Conservation (phyloP, 2,113 vertebrate genomes). For the Pungitius pungitius region DNA sequence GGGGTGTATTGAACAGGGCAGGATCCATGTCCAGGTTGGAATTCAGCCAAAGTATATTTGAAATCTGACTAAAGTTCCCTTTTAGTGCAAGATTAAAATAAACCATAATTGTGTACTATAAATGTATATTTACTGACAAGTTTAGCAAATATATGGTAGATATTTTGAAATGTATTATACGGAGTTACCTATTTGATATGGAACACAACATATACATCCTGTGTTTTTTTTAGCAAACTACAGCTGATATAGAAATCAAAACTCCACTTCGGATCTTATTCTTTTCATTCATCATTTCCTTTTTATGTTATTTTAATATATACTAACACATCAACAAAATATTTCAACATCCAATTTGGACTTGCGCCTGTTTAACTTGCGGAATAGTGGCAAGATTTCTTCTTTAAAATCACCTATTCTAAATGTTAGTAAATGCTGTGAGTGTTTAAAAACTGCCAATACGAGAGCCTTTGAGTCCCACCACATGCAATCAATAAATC, state of each 20-base stretch:
- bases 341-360: neutral
- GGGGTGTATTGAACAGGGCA: neutral
- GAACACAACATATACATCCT: neutral
- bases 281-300: neutral
- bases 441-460: neutral
- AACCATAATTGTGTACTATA: neutral
- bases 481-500: neutral
- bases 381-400: slow-evolving; percentile 7
- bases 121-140: neutral
- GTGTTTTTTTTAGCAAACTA: neutral
- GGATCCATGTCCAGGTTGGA: neutral
- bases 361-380: neutral
- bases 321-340: slow-evolving; percentile 1
- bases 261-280: neutral
- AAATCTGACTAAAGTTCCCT: neutral
- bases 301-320: slow-evolving; percentile 2
- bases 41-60: neutral
- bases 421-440: neutral
- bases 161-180: neutral
- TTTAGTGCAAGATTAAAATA: neutral
- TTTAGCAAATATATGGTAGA: neutral
- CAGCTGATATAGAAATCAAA: neutral
- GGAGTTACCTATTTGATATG: neutral
- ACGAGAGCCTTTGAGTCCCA: neutral
- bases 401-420: neutral